phyloP scores from a whole-genome alignment of 2,113 vertebrate genomes.

The Urocolius indicus region DNA sequence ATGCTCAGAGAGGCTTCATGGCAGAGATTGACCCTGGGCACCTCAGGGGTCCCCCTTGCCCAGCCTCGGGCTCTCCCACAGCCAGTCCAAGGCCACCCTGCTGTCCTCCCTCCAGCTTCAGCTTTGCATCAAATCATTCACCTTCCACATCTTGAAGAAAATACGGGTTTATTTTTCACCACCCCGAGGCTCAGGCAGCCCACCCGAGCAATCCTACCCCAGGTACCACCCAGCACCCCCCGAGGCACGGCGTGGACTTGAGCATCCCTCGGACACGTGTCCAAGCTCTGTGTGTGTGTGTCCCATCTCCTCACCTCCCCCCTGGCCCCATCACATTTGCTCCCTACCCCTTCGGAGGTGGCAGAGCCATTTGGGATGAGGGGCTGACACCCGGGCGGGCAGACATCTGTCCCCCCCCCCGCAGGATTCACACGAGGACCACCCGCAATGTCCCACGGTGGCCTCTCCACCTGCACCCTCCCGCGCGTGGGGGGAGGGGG shows the following conservation, averaged over 20 bases:
- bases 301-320: too few relatives aligned
- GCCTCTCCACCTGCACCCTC: not conserved
- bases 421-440: not conserved
- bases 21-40: not conserved
- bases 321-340: not conserved
- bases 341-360: not conserved
- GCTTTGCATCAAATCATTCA: not conserved
- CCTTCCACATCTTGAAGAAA: not conserved
- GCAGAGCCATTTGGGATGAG: not conserved
- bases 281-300: not conserved
- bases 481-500: not conserved
- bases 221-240: not conserved
- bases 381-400: not conserved
- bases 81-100: not conserved
- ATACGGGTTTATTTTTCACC: fast-evolving
- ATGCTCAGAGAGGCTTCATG: not conserved
- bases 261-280: not conserved
- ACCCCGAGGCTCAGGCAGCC: not conserved
- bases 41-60: not conserved
- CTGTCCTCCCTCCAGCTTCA: fast-evolving
- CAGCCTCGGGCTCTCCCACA: not conserved
- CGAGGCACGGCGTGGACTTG: not conserved
- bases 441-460: not conserved
- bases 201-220: not conserved
- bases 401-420: not conserved